These are phyloP conservation scores for Phyllostomus discolor DNA, from an alignment of 2,113 vertebrate species.

Conservation along the genomic window DNA sequence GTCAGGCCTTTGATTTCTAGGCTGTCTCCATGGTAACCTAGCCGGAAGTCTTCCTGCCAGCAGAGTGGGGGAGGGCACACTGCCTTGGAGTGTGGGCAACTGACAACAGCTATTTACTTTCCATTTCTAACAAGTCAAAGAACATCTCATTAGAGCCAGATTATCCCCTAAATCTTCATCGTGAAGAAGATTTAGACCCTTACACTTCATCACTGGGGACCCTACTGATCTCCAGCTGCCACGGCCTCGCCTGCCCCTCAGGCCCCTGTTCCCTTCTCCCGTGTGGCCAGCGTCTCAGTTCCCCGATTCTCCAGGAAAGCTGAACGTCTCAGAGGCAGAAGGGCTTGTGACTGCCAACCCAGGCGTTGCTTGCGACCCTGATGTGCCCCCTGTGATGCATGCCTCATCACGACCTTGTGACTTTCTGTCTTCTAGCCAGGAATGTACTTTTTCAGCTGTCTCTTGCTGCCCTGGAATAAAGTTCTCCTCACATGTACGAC, in stretches of 20 bases:
- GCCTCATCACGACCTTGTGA: not conserved
- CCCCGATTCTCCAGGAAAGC: not conserved
- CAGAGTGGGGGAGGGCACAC: not conserved
- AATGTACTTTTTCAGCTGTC: not conserved
- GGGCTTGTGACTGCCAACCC: not conserved
- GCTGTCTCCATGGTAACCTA: constrained; percentile 47
- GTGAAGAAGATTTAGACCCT: not conserved
- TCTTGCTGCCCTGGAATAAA: not conserved
- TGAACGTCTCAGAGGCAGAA: not conserved
- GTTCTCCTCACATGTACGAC: not conserved
- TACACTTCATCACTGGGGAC: not conserved
- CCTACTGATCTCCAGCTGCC: not conserved
- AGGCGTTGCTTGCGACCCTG: not conserved
- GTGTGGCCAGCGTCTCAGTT: not conserved
- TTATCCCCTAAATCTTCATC: not conserved
- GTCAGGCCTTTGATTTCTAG: constrained; percentile 35
- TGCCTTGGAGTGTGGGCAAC: not conserved
- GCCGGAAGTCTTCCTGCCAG: constrained; percentile 14
- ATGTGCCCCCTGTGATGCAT: not conserved
- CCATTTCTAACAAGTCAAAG: constrained; percentile 6
- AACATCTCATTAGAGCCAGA: not conserved
- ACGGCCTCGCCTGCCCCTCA: not conserved
- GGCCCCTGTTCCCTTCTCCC: not conserved
- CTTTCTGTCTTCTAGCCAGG: not conserved
- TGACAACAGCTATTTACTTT: constrained; percentile 3